Evolutionary conservation across 2,888 invertebrate species (phyloP).

Genomic region (Mesorhabditis belari): DNA sequence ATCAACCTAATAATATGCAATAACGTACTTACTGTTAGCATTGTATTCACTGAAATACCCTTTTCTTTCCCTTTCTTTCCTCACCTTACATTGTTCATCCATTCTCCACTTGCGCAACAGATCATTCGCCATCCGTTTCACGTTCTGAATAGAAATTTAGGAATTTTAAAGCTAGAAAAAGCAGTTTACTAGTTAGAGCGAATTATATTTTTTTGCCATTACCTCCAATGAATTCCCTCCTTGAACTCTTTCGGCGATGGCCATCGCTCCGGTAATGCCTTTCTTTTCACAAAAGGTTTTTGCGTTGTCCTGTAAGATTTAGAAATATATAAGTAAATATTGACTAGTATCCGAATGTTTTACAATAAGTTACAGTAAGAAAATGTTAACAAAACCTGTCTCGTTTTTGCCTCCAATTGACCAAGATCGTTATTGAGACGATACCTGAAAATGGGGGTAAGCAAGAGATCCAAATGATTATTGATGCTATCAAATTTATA

Average conservation of each 20-base stretch:
- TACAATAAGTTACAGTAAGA: neutral
- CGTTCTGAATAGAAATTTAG: conserved; percentile 19
- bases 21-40: too few relatives aligned
- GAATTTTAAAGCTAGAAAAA: too few relatives aligned
- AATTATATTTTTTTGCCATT: neutral
- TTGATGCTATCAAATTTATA: neutral
- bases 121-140: conserved; percentile 44
- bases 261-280: conserved; percentile 45
- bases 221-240: conserved; percentile 41
- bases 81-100: conserved; percentile 38
- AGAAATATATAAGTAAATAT: neutral
- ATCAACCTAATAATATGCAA: too few relatives aligned
- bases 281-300: conserved; percentile 46
- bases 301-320: conserved; percentile 22
- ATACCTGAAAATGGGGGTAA: conserved; percentile 17
- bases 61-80: too few relatives aligned
- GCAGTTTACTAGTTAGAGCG: too few relatives aligned
- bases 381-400: conserved; percentile 22
- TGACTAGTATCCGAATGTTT: neutral
- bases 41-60: too few relatives aligned
- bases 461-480: too few relatives aligned
- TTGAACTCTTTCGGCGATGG: conserved; percentile 37
- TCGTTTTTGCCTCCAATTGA: conserved; percentile 37
- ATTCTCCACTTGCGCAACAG: conserved; percentile 41
- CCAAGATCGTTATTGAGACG: conserved; percentile 45